Base-by-base conservation (phyloP, 1,140 invertebrate species). In the Rhizoglyphus robini region DNA sequence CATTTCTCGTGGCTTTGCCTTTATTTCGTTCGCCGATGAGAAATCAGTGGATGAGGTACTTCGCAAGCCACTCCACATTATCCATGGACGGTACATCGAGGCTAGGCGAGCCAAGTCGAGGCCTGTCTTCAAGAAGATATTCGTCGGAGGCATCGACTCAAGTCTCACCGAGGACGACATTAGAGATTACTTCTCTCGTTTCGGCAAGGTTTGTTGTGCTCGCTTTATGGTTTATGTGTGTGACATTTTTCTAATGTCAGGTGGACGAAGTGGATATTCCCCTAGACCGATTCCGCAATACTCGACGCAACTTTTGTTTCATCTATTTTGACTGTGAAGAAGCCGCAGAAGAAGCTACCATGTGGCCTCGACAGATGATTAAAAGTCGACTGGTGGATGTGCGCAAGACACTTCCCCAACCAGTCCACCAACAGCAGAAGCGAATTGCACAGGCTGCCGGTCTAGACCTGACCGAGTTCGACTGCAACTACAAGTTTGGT, bases 261-360 rank as follows among this genome's bases (percentile, higher is more conserved):
- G 90, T 96, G 69, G 83, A 90, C 60, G 90, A 95, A 71, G 83
- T 95, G 59, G 92, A 96, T 78, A 89, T 94, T 84, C 92, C 93
- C 60, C 93, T 91, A 74, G 92, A 96, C 73, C 94, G 94, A 76
- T 85, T 85, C 75, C 95, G 95, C 79, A 94, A 93, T 74, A 90
- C 94, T 75, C 84, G 91, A 69, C 90, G 93, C 80, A 88, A 87
- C 64, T 95, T 94, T 79, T 93, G 90, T 74, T 95, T 95, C 74
- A 90, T 95, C 72, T 92, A 90, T 68, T 94, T 93, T 75, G 89
- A 93, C 74, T 88, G 88, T 49, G 89, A 92, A 76, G 86, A 90
- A 76, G 86, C 93, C 57, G 89, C 92, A 5, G 89, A 89, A 73
- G 87, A 91, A 73, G 79, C 93, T 34, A 78, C 94, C 58, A 93